These are phyloP conservation scores for Cactoblastis cactorum DNA, from an alignment of 2,888 invertebrate genomes.

Conservation along the genomic window DNA sequence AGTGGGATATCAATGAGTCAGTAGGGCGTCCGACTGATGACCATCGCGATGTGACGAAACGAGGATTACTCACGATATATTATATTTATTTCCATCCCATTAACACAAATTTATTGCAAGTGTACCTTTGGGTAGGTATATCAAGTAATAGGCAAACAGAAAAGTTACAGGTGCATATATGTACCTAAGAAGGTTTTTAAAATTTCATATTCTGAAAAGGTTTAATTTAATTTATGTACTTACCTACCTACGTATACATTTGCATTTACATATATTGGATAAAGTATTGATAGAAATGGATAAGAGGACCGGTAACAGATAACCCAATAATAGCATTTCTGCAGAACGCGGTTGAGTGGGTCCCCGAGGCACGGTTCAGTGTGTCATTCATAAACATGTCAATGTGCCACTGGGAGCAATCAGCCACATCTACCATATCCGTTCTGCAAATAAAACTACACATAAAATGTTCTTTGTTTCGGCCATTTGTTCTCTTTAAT, in stretches of 20 bases:
- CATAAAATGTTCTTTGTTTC: slow-evolving; percentile 30
- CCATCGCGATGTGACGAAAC: slow-evolving; percentile 7
- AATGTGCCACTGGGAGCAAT: slow-evolving; percentile 59
- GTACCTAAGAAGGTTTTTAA: no score
- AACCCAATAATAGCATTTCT: background rate
- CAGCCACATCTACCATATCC: slow-evolving; percentile 47
- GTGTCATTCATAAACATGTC: slow-evolving; percentile 61
- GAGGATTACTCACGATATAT: slow-evolving; percentile 6
- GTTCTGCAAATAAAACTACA: slow-evolving; percentile 38
- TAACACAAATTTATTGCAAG: no score
- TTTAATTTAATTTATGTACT: no score
- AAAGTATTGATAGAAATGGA: no score
- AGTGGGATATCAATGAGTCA: slow-evolving; percentile 12
- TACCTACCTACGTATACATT: no score
- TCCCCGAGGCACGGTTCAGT: slow-evolving; percentile 27
- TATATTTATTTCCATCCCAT: no score
- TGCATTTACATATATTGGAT: no score
- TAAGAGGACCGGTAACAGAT: no score
- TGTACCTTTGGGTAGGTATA: no score
- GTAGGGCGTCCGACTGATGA: slow-evolving; percentile 9
- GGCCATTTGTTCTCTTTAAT: background rate
- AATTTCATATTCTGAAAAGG: no score
- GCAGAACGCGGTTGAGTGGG: background rate
- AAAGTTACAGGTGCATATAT: no score
- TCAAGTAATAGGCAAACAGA: no score